Percentiles rank a stretch among this genome's conserved stretches.
Conservation (phyloP, 2,797 vertebrate species). For the Borostomias antarcticus region DNA sequence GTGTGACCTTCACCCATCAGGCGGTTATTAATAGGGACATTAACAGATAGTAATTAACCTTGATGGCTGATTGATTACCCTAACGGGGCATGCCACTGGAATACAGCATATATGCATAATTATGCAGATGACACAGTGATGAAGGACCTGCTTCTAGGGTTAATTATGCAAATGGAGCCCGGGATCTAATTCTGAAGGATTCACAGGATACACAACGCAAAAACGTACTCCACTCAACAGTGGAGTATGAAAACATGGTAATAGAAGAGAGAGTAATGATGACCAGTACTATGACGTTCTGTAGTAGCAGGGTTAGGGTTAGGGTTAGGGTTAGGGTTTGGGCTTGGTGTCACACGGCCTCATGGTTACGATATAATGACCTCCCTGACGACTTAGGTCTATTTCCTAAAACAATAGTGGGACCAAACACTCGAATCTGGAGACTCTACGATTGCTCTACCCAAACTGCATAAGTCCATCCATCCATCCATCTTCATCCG, state of each 20-base stretch:
- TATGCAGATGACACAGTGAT: neutral
- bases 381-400: neutral
- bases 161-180: neutral
- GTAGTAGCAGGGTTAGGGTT: too few species aligned
- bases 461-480: too few species aligned
- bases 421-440: too few species aligned
- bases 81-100: constrained; percentile 32
- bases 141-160: neutral
- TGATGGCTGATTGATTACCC: constrained; percentile 38
- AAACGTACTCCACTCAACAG: neutral
- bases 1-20: neutral
- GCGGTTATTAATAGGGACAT: constrained; percentile 30
- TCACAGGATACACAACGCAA: neutral
- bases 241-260: neutral
- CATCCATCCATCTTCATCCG: too few species aligned
- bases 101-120: constrained; percentile 22
- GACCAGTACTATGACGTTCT: too few species aligned
- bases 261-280: neutral
- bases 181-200: neutral
- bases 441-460: too few species aligned
- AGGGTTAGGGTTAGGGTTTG: neutral
- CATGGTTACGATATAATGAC: neutral
- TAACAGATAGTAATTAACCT: constrained; percentile 42
- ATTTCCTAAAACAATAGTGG: neutral
- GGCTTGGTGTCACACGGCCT: neutral